These are phyloP conservation scores for Caiman crocodilus DNA, from an alignment of 2,797 vertebrate species.

Conservation along the genomic window DNA sequence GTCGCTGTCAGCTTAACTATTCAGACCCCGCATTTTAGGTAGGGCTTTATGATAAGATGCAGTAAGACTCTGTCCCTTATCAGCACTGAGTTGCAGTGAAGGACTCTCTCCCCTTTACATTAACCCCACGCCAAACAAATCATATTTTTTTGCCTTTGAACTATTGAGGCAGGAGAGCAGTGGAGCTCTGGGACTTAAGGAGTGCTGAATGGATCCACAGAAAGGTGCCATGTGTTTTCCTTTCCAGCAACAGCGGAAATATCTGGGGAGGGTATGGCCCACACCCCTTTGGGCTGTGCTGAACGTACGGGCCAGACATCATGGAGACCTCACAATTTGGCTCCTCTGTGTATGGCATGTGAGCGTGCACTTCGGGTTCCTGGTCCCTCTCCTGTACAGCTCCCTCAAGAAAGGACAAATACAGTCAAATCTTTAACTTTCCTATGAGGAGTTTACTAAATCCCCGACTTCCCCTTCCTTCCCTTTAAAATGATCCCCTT, in stretches of 20 bases:
- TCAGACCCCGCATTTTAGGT: neutral
- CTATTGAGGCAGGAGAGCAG: neutral
- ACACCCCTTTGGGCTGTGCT: neutral
- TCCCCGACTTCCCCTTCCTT: neutral
- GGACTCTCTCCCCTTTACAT: neutral
- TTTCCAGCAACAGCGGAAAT: neutral
- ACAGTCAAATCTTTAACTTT: neutral
- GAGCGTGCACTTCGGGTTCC: too few relatives aligned
- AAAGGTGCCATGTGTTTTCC: fast-evolving
- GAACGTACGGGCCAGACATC: neutral
- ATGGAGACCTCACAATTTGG: neutral
- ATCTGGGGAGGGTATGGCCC: neutral
- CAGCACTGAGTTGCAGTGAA: neutral
- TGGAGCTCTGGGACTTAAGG: fast-evolving
- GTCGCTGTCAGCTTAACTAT: neutral
- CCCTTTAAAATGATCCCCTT: neutral
- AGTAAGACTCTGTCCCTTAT: neutral
- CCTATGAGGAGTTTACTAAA: neutral
- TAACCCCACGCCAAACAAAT: neutral
- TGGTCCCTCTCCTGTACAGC: neutral
- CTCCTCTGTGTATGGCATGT: neutral
- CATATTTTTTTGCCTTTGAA: neutral
- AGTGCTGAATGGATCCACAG: neutral
- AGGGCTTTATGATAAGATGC: fast-evolving
- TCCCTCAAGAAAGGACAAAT: neutral